Evolutionary conservation across 2,888 invertebrate genomes (phyloP).

Genomic region (Nymphalis urticae): DNA sequence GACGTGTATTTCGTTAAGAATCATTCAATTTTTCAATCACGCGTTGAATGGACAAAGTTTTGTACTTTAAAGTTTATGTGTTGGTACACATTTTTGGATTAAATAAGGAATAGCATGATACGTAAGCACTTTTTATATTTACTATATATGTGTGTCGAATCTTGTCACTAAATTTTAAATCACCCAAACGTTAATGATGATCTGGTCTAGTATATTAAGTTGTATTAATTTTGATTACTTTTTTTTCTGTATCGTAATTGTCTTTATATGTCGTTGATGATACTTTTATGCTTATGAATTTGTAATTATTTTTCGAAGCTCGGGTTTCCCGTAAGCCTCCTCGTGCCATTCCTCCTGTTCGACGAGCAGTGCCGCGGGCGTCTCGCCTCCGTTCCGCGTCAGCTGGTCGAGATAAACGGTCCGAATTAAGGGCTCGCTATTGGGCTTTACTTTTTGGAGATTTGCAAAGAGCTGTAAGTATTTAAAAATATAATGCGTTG

Average conservation of each 20-base stretch:
- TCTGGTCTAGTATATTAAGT: too few species aligned
- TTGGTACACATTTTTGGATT: not conserved
- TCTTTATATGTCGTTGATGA: not conserved
- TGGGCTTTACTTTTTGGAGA: conserved; percentile 98
- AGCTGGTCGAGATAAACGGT: conserved; percentile 92
- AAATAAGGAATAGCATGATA: too few species aligned
- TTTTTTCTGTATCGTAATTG: too few species aligned
- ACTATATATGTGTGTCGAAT: too few species aligned
- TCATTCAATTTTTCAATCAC: not conserved
- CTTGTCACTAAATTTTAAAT: too few species aligned
- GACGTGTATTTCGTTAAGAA: not conserved
- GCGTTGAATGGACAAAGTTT: not conserved
- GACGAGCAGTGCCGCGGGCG: conserved; percentile 66
- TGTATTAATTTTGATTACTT: too few species aligned
- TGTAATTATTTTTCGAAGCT: conserved; percentile 48
- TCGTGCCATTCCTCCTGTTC: conserved; percentile 73
- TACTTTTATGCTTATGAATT: not conserved
- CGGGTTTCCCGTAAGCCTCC: conserved; percentile 85
- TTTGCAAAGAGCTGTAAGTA: conserved; percentile 90
- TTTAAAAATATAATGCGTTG: too few species aligned
- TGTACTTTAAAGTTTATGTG: not conserved
- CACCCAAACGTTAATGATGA: too few species aligned
- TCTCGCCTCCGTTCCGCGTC: conserved; percentile 90
- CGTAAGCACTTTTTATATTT: too few species aligned
- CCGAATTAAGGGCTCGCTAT: conserved; percentile 94